A percentile compares a stretch with the other conserved stretches of the same genome.
Conservation (phyloP, 2,797 vertebrate species). For the Platyrinchus mystaceus region DNA sequence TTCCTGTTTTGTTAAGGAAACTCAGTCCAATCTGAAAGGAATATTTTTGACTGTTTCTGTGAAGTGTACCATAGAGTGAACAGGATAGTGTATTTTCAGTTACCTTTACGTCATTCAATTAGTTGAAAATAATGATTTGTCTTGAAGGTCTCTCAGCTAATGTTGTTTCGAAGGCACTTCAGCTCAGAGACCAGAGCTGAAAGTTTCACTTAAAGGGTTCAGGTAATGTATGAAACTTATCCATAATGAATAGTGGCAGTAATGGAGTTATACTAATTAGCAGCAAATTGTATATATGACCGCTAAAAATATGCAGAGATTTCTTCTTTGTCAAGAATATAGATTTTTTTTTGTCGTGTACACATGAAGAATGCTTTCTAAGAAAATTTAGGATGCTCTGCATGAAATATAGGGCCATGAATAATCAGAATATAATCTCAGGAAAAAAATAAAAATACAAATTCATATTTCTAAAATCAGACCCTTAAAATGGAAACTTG, state of each 20-base stretch:
- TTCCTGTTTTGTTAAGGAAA: neutral
- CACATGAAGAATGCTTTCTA: neutral
- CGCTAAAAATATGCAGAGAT: neutral
- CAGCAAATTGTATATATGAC: neutral
- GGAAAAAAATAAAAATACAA: neutral
- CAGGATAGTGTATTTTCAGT: neutral
- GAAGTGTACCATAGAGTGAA: neutral
- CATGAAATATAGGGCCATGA: neutral
- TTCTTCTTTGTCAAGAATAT: neutral
- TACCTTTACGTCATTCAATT: neutral
- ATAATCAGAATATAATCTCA: neutral
- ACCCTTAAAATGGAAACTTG: neutral
- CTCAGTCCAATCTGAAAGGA: neutral
- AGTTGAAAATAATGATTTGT: neutral
- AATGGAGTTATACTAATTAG: neutral
- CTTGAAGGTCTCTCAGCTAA: no score
- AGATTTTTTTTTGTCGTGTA: neutral
- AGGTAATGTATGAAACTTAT: neutral
- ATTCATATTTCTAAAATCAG: neutral
- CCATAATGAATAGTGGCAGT: neutral
- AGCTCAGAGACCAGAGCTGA: neutral
- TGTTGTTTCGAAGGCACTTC: neutral
- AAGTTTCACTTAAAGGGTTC: neutral
- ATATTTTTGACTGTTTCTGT: neutral
- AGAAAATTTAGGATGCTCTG: neutral